Evolutionary conservation across 2,797 vertebrate species (phyloP).

Genomic region (Melanotaenia boesemani): DNA sequence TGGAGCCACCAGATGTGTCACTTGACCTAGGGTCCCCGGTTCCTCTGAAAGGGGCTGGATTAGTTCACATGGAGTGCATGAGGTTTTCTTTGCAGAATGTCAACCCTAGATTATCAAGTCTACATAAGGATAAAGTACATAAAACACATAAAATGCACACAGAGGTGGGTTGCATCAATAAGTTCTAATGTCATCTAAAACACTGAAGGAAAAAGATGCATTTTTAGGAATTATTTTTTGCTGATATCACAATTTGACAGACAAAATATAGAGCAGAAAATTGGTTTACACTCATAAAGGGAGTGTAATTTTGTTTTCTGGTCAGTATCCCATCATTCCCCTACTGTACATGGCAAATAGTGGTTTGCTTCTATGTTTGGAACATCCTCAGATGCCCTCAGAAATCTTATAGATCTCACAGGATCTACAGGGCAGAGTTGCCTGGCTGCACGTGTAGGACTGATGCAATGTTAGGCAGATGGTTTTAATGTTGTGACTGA

Average conservation of each 20-base stretch:
- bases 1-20: neutral
- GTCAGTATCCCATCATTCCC: neutral
- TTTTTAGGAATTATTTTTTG: too few relatives aligned
- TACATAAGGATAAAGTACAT: neutral
- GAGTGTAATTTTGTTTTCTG: neutral
- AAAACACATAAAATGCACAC: too few relatives aligned
- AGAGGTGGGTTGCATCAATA: neutral
- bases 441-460: neutral
- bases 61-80: neutral
- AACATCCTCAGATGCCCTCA: neutral
- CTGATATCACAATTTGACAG: neutral
- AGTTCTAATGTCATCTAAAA: too few relatives aligned
- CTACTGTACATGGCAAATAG: neutral
- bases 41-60: neutral
- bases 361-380: neutral
- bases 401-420: neutral
- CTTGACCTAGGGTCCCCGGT: neutral
- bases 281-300: neutral
- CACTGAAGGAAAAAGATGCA: too few relatives aligned
- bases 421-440: neutral
- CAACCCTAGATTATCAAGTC: neutral
- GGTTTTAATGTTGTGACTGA: neutral
- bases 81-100: neutral
- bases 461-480: neutral
- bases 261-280: neutral